A percentile compares a stretch with the other conserved stretches of the same genome.
These are phyloP conservation scores for Caenorhabditis remanei DNA, from an alignment of 1,140 invertebrate species.

Conservation along the genomic window DNA sequence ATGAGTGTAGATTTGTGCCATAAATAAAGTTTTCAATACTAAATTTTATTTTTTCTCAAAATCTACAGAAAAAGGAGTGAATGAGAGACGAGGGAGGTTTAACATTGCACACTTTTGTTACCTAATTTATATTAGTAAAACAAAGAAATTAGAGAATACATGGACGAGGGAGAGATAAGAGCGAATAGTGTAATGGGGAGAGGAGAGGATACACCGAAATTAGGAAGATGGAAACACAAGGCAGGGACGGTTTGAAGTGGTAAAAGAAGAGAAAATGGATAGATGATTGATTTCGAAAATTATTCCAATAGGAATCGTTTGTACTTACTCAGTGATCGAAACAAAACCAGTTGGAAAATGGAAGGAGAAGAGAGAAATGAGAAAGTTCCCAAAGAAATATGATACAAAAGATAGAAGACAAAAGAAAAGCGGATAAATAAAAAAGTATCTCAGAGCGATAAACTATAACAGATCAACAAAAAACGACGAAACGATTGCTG, in stretches of 20 bases:
- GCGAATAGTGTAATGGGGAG: neutral
- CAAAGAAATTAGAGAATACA: neutral
- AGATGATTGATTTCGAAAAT: neutral
- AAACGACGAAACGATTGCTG: conserved; percentile 28
- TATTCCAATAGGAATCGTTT: conserved; percentile 38
- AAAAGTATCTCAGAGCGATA: neutral
- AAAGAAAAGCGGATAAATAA: conserved; percentile 52
- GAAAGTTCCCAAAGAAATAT: conserved; percentile 28
- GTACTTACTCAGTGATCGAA: conserved; percentile 27
- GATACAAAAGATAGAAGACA: conserved; percentile 2
- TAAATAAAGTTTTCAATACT: neutral
- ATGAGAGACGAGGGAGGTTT: neutral
- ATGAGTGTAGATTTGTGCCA: conserved; percentile 22
- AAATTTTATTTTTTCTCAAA: neutral
- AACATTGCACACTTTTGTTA: neutral
- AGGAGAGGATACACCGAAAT: conserved; percentile 2
- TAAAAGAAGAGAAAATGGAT: neutral
- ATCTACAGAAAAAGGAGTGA: neutral
- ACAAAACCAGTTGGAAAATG: conserved; percentile 32
- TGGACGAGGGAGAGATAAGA: neutral
- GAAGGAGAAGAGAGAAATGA: neutral
- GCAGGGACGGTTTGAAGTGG: neutral
- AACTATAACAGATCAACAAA: conserved; percentile 28
- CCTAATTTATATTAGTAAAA: conserved; percentile 20
- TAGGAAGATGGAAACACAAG: conserved; percentile 15